These are phyloP conservation scores for Hyles lineata DNA, from an alignment of 2,888 invertebrate species.

Conservation along the genomic window DNA sequence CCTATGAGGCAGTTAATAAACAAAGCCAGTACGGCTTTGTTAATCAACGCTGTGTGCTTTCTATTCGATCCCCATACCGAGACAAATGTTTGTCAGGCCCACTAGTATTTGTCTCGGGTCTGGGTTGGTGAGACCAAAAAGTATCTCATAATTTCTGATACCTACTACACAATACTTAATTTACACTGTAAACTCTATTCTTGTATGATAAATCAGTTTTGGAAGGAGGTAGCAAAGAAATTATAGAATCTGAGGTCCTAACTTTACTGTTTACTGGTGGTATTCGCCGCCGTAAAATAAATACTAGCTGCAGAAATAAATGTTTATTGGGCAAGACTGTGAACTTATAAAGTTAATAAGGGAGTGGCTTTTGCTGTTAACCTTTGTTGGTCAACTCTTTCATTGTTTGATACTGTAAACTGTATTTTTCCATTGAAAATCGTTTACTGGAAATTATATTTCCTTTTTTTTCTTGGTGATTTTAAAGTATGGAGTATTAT, in stretches of 20 bases:
- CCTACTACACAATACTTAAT: too few species aligned
- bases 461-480: too few species aligned
- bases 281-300: conserved; percentile 59
- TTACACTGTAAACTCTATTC: neutral
- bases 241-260: too few species aligned
- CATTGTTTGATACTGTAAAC: neutral
- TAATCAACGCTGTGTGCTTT: neutral
- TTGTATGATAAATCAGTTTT: neutral
- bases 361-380: neutral
- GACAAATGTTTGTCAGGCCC: too few species aligned
- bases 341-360: conserved; percentile 14
- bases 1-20: conserved; percentile 6
- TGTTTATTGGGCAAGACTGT: conserved; percentile 38
- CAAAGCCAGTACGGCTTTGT: conserved; percentile 4
- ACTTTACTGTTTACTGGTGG: conserved; percentile 42
- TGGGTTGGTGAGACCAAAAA: too few species aligned
- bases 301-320: conserved; percentile 49
- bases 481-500: too few species aligned
- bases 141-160: too few species aligned
- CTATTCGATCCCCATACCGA: too few species aligned
- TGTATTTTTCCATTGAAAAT: neutral
- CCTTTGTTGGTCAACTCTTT: too few species aligned
- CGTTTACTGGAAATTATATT: too few species aligned
- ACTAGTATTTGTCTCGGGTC: too few species aligned
- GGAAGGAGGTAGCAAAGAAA: too few species aligned